These are phyloP conservation scores for Plodia interpunctella DNA, from an alignment of 1,140 invertebrate species.

Conservation along the genomic window DNA sequence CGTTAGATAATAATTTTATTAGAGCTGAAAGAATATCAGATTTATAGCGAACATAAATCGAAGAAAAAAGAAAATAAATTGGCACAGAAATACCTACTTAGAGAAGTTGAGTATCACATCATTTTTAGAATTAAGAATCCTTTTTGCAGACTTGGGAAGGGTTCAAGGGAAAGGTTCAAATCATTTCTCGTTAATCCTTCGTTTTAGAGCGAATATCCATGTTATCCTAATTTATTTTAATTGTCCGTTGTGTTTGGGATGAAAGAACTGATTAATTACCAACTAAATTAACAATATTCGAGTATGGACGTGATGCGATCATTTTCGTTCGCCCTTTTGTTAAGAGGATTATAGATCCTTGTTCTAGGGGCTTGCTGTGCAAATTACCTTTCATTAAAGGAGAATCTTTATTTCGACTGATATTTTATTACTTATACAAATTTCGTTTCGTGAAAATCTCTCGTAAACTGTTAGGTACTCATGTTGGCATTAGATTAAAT, in stretches of 20 bases:
- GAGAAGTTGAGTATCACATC: too few relatives aligned
- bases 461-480: too few relatives aligned
- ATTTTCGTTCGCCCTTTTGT: not conserved
- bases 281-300: not conserved
- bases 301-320: not conserved
- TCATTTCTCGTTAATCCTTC: not conserved
- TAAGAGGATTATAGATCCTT: not conserved
- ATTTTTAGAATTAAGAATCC: not conserved
- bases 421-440: too few relatives aligned
- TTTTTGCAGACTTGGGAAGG: constrained; percentile 3
- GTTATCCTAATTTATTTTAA: constrained; percentile 3
- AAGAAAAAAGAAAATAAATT: too few relatives aligned
- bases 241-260: not conserved
- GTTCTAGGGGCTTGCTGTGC: not conserved
- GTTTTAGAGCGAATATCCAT: not conserved
- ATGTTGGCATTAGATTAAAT: too few relatives aligned
- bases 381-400: too few relatives aligned
- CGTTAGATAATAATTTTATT: too few relatives aligned
- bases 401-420: not conserved
- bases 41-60: too few relatives aligned
- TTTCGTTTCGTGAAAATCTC: too few relatives aligned
- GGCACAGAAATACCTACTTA: too few relatives aligned
- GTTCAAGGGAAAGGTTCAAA: not conserved
- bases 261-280: not conserved
- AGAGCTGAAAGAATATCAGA: too few relatives aligned